Evolutionary conservation across 1,140 invertebrate species (phyloP).

Genomic region (Zaprionus taronus): DNA sequence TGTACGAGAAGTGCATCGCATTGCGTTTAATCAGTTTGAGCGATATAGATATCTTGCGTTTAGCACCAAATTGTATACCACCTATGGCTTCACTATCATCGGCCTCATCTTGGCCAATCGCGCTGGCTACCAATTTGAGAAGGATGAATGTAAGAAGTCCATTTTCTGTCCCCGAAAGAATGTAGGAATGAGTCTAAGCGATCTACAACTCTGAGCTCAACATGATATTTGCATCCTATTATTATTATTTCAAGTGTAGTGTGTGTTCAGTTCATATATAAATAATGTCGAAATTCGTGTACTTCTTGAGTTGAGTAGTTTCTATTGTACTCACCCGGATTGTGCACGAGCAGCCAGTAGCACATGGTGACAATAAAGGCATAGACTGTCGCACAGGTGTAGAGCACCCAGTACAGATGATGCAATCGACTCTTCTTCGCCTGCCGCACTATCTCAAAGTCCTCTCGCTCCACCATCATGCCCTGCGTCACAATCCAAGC

Average conservation of each 20-base stretch:
- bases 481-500: conserved; percentile 83
- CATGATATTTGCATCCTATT: not conserved
- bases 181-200: not conserved
- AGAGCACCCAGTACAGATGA: conserved; percentile 87
- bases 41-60: conserved; percentile 29
- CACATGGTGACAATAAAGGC: conserved; percentile 86
- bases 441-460: conserved; percentile 81
- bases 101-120: conserved; percentile 23
- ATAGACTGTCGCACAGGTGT: conserved; percentile 87
- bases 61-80: conserved; percentile 49
- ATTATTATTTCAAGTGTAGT: too few relatives aligned
- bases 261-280: too few relatives aligned
- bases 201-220: not conserved
- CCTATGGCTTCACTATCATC: conserved; percentile 46
- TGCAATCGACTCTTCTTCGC: conserved; percentile 84
- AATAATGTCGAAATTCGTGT: too few relatives aligned
- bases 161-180: conserved; percentile 18
- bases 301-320: not conserved
- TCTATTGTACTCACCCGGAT: conserved; percentile 67
- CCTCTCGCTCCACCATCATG: conserved; percentile 84
- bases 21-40: not conserved
- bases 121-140: conserved; percentile 31
- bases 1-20: conserved; percentile 52
- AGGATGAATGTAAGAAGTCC: conserved; percentile 7
- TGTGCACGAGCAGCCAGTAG: conserved; percentile 83